Conservation (phyloP, 2,888 invertebrate species). For the Amorpha juglandis region DNA sequence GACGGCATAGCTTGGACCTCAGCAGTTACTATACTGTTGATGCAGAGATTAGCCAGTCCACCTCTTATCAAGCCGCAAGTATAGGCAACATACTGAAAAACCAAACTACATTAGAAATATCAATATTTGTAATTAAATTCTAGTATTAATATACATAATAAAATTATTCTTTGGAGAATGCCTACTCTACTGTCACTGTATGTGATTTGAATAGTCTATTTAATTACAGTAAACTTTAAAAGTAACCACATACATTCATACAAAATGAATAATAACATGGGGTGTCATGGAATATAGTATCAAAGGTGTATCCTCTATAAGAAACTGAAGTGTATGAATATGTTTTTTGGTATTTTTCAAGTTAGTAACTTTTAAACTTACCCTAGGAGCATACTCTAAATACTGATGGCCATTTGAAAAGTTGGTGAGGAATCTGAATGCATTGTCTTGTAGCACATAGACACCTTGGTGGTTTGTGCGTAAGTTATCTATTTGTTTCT, state of each 20-base stretch:
- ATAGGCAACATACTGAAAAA: slow-evolving; percentile 92
- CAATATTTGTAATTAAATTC: neutral
- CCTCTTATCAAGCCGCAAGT: slow-evolving; percentile 98
- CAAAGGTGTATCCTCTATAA: too few relatives aligned
- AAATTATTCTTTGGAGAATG: neutral
- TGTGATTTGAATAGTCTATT: too few relatives aligned
- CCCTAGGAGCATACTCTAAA: slow-evolving; percentile 94
- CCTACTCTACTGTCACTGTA: too few relatives aligned
- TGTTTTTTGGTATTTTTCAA: too few relatives aligned
- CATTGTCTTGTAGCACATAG: slow-evolving; percentile 98
- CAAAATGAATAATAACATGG: too few relatives aligned
- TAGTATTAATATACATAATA: neutral
- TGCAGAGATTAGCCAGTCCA: slow-evolving; percentile 96
- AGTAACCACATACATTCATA: too few relatives aligned
- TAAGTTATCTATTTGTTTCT: slow-evolving; percentile 99
- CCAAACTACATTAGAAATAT: slow-evolving; percentile 26
- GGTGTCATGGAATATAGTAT: too few relatives aligned
- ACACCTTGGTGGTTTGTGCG: slow-evolving; percentile 99
- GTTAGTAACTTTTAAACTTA: too few relatives aligned
- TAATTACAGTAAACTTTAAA: too few relatives aligned
- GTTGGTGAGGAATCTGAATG: slow-evolving; percentile 94
- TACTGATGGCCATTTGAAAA: slow-evolving; percentile 96
- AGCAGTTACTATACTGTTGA: slow-evolving; percentile 96
- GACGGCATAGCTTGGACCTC: slow-evolving; percentile 96
- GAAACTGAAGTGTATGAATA: too few relatives aligned